Evolutionary conservation across 2,797 vertebrate genomes (phyloP).

Genomic region (Intellagama lesueurii): DNA sequence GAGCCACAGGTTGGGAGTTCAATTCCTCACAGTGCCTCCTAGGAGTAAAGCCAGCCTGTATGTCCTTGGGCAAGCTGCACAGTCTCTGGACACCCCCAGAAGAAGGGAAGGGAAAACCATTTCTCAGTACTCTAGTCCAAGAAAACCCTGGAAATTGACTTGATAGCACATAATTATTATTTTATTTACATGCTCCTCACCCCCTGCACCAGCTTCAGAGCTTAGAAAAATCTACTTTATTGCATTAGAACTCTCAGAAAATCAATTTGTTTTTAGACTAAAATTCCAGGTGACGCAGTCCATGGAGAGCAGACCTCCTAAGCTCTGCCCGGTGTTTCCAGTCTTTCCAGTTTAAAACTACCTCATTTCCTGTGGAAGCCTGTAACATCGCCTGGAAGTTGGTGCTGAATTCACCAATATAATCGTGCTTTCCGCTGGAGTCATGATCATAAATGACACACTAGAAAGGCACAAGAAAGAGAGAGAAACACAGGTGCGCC

Average conservation of each 20-base stretch:
- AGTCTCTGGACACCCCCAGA: neutral
- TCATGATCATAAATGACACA: conserved; percentile 90
- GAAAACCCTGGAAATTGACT: too few relatives aligned
- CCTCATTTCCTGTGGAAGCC: conserved; percentile 81
- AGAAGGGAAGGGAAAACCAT: neutral
- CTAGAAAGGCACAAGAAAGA: conserved; percentile 65
- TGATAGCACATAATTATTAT: neutral
- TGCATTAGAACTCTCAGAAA: too few relatives aligned
- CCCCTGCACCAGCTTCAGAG: too few relatives aligned
- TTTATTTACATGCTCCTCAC: too few relatives aligned
- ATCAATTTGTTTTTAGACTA: too few relatives aligned
- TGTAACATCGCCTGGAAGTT: conserved; percentile 87
- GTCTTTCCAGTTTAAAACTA: conserved; percentile 3
- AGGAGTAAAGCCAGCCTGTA: too few relatives aligned
- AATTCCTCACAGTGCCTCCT: too few relatives aligned
- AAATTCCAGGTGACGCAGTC: too few relatives aligned
- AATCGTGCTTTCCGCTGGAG: conserved; percentile 91
- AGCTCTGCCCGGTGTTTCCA: neutral
- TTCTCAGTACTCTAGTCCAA: too few relatives aligned
- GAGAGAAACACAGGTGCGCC: neutral
- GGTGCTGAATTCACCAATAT: conserved; percentile 88
- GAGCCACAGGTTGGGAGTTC: too few relatives aligned
- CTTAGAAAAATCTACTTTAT: too few relatives aligned
- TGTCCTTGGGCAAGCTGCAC: too few relatives aligned
- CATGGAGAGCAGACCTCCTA: neutral